Evolutionary conservation across 2,113 vertebrate species (phyloP).

Genomic region (Apeltes quadracus): DNA sequence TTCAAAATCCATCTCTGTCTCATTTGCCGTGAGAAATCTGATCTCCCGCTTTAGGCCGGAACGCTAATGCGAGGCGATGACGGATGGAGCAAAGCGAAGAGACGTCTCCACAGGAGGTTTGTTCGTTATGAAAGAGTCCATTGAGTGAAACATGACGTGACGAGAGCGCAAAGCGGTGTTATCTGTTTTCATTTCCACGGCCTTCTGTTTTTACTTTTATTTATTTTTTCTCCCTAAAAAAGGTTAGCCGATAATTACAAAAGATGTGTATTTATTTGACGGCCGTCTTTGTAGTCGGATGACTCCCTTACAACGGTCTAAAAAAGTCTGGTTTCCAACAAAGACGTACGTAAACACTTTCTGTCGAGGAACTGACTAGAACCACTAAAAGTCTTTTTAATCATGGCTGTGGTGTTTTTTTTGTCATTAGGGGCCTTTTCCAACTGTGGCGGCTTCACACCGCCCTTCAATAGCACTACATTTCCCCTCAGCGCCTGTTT

Average conservation of each 20-base stretch:
- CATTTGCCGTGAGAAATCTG: conserved; percentile 51
- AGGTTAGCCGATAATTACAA: conserved; percentile 29
- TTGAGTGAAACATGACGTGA: conserved; percentile 52
- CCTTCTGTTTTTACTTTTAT: conserved; percentile 33
- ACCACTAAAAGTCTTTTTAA: conserved; percentile 55
- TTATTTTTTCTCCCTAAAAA: conserved; percentile 30
- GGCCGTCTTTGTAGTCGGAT: conserved; percentile 43
- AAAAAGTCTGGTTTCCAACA: conserved; percentile 46
- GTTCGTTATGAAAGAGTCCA: conserved; percentile 34
- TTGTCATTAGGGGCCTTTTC: conserved; percentile 26
- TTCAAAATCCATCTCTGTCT: conserved; percentile 52
- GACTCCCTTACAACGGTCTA: conserved; percentile 42
- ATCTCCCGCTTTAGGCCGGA: conserved; percentile 51
- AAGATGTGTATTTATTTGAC: conserved; percentile 49
- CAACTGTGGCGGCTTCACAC: conserved; percentile 32
- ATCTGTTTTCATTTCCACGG: conserved; percentile 10
- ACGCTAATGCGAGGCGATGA: conserved; percentile 62
- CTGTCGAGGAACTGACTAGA: conserved; percentile 20
- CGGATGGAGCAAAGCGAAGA: conserved; percentile 43
- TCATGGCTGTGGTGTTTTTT: conserved; percentile 60
- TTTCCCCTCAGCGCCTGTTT: conserved; percentile 39
- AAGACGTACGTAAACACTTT: conserved; percentile 52
- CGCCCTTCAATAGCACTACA: conserved; percentile 15
- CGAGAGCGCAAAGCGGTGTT: conserved; percentile 37
- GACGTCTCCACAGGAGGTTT: conserved; percentile 49